phyloP scores from a whole-genome alignment of 2,113 vertebrate genomes.

The Cyprinus carpio region DNA sequence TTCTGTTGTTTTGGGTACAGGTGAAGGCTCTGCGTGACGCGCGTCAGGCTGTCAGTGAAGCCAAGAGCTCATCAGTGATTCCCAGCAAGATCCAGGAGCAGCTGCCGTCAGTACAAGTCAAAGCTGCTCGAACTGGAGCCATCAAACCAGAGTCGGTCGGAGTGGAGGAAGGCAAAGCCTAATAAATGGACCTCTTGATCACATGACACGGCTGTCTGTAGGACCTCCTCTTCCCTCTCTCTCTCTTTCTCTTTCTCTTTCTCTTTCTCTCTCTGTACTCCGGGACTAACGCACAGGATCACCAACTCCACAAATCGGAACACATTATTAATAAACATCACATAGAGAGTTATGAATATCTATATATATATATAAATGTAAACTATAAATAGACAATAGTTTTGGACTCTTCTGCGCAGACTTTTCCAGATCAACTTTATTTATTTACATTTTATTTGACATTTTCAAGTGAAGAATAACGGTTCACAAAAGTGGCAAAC shows the following conservation, averaged over 20 bases:
- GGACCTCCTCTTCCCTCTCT: conserved; percentile 51
- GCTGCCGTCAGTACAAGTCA: conserved; percentile 74
- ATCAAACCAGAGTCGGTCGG: conserved; percentile 92
- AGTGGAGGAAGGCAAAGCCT: conserved; percentile 92
- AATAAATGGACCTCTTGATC: conserved; percentile 64
- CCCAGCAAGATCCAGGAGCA: conserved; percentile 85
- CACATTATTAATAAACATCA: conserved; percentile 53
- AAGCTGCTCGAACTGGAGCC: conserved; percentile 86
- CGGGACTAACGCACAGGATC: too few species aligned
- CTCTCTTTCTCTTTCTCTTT: too few species aligned
- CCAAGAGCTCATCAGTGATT: conserved; percentile 74
- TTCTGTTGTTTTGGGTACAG: conserved; percentile 68
- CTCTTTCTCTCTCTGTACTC: conserved; percentile 1
- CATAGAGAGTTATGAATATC: conserved; percentile 68
- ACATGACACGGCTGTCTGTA: conserved; percentile 45
- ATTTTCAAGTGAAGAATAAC: conserved; percentile 69
- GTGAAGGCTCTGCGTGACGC: conserved; percentile 82
- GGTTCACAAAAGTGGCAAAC: conserved; percentile 57
- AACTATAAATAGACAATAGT: conserved; percentile 72
- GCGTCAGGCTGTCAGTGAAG: conserved; percentile 49
- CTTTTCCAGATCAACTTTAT: conserved; percentile 74
- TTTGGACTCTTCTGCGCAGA: conserved; percentile 72
- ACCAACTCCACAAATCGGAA: too few species aligned
- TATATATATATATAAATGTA: conserved; percentile 69
- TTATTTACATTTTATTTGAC: conserved; percentile 75